phyloP scores from a whole-genome alignment of 2,888 invertebrate genomes.

The Tanytarsus gracilentus region DNA sequence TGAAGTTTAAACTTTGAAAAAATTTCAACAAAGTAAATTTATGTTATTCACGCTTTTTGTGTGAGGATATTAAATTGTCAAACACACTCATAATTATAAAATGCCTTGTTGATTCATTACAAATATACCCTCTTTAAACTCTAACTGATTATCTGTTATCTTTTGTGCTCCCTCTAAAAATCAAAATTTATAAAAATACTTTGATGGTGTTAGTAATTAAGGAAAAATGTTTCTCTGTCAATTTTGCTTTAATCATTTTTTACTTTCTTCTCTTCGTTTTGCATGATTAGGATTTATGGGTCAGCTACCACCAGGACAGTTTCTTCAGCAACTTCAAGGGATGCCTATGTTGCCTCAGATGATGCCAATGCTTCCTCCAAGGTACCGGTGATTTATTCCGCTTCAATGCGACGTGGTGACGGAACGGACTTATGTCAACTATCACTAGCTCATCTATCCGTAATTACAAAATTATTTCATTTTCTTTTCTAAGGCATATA shows the following conservation, averaged over 20 bases:
- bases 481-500: slow-evolving; percentile 3
- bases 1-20: no score
- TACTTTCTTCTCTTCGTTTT: slow-evolving; percentile 30
- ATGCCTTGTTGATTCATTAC: no score
- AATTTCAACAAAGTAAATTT: no score
- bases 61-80: no score
- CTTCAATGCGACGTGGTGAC: not conserved
- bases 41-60: no score
- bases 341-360: slow-evolving; percentile 44
- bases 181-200: not conserved
- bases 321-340: slow-evolving; percentile 44
- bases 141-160: no score
- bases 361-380: slow-evolving; percentile 67
- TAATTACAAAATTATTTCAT: slow-evolving; percentile 24
- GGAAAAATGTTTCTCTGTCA: not conserved
- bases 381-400: slow-evolving; percentile 72
- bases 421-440: not conserved
- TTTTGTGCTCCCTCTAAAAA: no score
- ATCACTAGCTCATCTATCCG: slow-evolving; percentile 17
- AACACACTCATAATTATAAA: no score
- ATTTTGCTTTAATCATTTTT: slow-evolving; percentile 20
- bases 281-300: slow-evolving; percentile 37
- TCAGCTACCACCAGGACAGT: slow-evolving; percentile 37
- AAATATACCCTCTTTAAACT: no score
- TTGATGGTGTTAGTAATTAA: not conserved